Percentiles rank a stretch among this genome's conserved stretches.
phyloP scores from a whole-genome alignment of 1,140 invertebrate species.

The Drosophila pseudoananassae region DNA sequence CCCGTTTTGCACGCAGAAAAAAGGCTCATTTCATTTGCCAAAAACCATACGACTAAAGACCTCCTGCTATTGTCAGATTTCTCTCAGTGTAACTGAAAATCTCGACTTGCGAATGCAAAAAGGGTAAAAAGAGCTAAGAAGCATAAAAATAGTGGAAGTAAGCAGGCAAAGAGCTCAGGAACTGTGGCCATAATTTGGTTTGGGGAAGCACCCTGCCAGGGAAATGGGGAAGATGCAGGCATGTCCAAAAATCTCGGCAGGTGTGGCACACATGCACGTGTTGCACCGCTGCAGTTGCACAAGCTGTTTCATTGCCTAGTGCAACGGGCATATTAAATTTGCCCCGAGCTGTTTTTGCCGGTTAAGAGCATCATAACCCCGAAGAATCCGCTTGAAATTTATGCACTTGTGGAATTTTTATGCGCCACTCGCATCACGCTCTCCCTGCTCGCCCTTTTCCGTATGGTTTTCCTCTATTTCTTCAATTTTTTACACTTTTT shows the following conservation, averaged over 20 bases:
- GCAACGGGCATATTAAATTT: slow-evolving; percentile 52
- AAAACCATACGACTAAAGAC: neutral
- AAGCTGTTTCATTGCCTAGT: slow-evolving; percentile 43
- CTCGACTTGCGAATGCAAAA: slow-evolving; percentile 34
- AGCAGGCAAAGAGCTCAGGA: slow-evolving; percentile 11
- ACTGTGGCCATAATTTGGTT: slow-evolving; percentile 46
- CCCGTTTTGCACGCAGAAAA: slow-evolving; percentile 1
- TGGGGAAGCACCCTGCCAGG: neutral
- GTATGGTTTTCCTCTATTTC: slow-evolving; percentile 1
- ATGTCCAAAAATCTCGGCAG: slow-evolving; percentile 71
- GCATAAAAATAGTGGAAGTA: slow-evolving; percentile 25
- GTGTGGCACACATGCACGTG: slow-evolving; percentile 50
- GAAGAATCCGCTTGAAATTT: slow-evolving; percentile 61
- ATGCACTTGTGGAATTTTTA: slow-evolving; percentile 72
- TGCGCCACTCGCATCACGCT: slow-evolving; percentile 10
- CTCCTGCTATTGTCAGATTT: slow-evolving; percentile 10
- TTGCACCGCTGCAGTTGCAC: slow-evolving; percentile 35
- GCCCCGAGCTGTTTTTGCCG: slow-evolving; percentile 15
- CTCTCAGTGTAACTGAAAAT: slow-evolving; percentile 31
- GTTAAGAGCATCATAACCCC: slow-evolving; percentile 51
- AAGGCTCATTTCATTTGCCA: neutral
- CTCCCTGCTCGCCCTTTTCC: slow-evolving; percentile 10
- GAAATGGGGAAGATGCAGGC: slow-evolving; percentile 17
- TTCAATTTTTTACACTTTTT: slow-evolving; percentile 9
- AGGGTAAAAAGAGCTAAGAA: slow-evolving; percentile 12